Evolutionary conservation across 2,797 vertebrate genomes (phyloP).

Genomic region (Gouania willdenowi): DNA sequence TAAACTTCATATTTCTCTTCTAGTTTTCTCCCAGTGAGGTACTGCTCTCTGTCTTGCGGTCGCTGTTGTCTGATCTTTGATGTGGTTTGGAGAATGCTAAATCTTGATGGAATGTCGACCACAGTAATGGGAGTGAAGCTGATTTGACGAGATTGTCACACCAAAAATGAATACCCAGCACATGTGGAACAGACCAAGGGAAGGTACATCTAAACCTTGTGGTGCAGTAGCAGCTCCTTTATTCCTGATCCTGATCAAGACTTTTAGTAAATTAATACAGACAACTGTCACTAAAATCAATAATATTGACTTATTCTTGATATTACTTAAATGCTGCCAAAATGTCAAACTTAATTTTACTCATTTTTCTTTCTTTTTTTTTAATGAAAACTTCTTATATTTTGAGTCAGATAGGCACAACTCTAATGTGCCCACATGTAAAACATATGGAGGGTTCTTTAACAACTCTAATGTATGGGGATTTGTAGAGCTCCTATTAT

Average conservation of each 20-base stretch:
- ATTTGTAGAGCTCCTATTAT: no score
- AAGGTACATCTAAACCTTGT: no score
- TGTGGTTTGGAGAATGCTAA: constrained; percentile 38
- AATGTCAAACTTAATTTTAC: constrained; percentile 21
- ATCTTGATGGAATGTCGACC: constrained; percentile 37
- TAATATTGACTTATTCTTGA: constrained; percentile 9
- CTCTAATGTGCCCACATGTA: constrained; percentile 35
- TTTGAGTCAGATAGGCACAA: constrained; percentile 37
- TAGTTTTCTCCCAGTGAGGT: no score
- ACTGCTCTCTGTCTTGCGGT: constrained; percentile 22
- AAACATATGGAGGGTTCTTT: constrained; percentile 32
- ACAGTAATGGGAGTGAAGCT: constrained; percentile 40
- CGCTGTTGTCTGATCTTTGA: constrained; percentile 26
- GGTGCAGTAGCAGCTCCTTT: neutral
- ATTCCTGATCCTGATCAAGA: constrained; percentile 1
- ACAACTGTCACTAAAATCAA: constrained; percentile 13
- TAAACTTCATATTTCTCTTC: no score
- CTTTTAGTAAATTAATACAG: constrained; percentile 19
- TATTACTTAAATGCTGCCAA: constrained; percentile 17
- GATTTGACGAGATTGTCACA: constrained; percentile 39
- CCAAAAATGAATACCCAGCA: no score
- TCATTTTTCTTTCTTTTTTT: constrained; percentile 20
- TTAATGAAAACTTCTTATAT: constrained; percentile 25
- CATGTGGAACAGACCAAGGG: no score
- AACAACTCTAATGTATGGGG: constrained; percentile 54